Conservation (phyloP, 2,888 invertebrate genomes). For the Tricholauxania praeusta region DNA sequence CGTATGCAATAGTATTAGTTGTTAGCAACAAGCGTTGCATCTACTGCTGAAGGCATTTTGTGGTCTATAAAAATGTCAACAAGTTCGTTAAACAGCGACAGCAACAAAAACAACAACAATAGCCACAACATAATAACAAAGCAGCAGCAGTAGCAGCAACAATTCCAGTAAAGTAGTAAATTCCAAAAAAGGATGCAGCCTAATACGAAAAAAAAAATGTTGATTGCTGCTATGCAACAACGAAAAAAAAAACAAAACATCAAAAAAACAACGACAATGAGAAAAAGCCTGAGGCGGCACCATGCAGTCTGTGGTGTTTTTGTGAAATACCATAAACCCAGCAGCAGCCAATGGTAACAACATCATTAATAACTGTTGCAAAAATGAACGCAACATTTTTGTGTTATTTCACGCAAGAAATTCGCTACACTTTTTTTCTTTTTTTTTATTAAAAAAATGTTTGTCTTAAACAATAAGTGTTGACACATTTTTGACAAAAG, state of each 20-base stretch:
- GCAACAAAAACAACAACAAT: neutral
- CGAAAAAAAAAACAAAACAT: neutral
- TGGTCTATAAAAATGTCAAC: conserved; percentile 66
- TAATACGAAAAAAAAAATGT: no score
- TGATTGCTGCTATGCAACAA: neutral
- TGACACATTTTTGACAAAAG: no score
- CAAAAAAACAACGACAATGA: neutral
- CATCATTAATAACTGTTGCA: no score
- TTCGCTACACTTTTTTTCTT: no score
- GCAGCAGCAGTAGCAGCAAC: neutral
- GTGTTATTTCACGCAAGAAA: no score
- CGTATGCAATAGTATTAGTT: no score
- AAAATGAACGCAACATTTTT: no score
- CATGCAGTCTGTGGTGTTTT: conserved; percentile 26
- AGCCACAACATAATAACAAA: conserved; percentile 4
- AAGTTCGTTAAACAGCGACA: conserved; percentile 41
- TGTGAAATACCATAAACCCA: no score
- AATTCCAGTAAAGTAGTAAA: neutral
- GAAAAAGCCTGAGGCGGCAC: neutral
- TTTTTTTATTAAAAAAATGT: no score
- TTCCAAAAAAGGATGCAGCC: no score
- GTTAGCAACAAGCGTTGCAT: conserved; percentile 6
- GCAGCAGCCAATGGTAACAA: no score
- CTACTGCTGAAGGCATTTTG: conserved; percentile 51
- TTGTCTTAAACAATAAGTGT: no score